These are phyloP conservation scores for Thunnus maccoyii DNA, from an alignment of 2,113 vertebrate species.

Conservation along the genomic window DNA sequence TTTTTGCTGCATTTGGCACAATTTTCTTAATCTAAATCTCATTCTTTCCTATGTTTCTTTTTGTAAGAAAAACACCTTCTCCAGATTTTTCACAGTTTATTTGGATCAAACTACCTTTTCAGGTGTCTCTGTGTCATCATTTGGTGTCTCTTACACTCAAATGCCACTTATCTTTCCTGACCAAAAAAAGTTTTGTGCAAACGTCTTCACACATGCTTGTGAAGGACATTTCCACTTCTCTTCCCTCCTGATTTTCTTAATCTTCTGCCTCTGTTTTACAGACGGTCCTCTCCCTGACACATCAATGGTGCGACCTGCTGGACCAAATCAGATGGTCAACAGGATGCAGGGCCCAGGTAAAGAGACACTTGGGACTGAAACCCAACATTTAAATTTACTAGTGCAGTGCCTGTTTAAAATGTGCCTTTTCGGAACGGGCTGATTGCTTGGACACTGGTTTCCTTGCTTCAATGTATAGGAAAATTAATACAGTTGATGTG, in stretches of 20 bases:
- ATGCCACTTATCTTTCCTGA: neutral
- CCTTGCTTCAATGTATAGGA: no score
- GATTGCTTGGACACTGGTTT: no score
- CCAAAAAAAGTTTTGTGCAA: neutral
- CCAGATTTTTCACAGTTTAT: no score
- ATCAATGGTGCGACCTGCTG: slow-evolving; percentile 89
- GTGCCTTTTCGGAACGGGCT: no score
- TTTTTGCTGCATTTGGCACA: no score
- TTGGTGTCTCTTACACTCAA: neutral
- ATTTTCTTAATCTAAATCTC: no score
- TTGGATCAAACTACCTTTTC: neutral
- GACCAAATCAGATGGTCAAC: slow-evolving; percentile 94
- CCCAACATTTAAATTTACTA: neutral
- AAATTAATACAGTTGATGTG: no score
- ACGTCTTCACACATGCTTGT: neutral
- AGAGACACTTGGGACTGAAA: neutral
- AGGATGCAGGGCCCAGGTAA: slow-evolving; percentile 93
- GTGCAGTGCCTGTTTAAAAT: no score
- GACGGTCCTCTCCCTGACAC: slow-evolving; percentile 94
- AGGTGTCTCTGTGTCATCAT: neutral
- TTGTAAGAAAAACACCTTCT: no score
- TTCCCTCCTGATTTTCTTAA: neutral
- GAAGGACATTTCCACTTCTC: neutral
- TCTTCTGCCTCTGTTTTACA: slow-evolving; percentile 64
- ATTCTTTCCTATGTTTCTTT: no score